phyloP scores from a whole-genome alignment of 1,140 invertebrate genomes.

The Eriocheir sinensis region DNA sequence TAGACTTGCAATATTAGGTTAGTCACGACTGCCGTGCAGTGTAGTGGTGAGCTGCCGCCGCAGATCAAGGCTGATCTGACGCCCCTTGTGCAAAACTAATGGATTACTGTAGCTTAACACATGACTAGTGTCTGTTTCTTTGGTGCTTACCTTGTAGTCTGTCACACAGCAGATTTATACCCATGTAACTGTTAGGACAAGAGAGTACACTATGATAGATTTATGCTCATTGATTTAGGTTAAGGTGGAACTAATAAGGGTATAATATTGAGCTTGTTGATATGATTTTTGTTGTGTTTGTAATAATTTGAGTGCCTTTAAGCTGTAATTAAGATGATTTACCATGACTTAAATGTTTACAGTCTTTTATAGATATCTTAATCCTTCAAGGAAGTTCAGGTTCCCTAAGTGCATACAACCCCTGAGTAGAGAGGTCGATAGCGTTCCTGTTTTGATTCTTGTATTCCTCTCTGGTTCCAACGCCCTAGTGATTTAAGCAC shows the following conservation, averaged over 20 bases:
- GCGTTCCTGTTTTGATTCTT: constrained; percentile 64
- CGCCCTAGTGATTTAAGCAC: constrained; percentile 69
- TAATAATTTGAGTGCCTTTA: constrained; percentile 76
- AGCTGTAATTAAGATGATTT: constrained; percentile 70
- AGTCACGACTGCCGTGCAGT: constrained; percentile 35
- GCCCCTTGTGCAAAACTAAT: constrained; percentile 56
- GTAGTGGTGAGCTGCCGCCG: constrained; percentile 14
- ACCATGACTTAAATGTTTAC: constrained; percentile 30
- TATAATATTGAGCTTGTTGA: constrained; percentile 65
- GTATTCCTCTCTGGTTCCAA: constrained; percentile 45
- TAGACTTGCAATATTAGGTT: constrained; percentile 61
- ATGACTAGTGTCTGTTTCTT: constrained; percentile 68
- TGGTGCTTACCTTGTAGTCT: constrained; percentile 66
- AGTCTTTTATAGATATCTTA: constrained; percentile 57
- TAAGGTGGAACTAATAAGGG: constrained; percentile 72
- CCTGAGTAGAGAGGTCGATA: constrained; percentile 53
- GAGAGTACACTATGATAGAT: constrained; percentile 42
- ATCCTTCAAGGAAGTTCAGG: constrained; percentile 38
- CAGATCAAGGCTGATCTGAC: constrained; percentile 1
- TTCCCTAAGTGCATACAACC: constrained; percentile 17
- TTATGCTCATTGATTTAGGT: constrained; percentile 67
- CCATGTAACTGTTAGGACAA: constrained; percentile 29
- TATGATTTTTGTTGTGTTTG: constrained; percentile 71
- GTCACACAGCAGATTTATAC: constrained; percentile 33
- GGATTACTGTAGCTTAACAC: constrained; percentile 56